Base-by-base conservation (phyloP, 2,888 invertebrate species). In the Palloptera scutellata region DNA sequence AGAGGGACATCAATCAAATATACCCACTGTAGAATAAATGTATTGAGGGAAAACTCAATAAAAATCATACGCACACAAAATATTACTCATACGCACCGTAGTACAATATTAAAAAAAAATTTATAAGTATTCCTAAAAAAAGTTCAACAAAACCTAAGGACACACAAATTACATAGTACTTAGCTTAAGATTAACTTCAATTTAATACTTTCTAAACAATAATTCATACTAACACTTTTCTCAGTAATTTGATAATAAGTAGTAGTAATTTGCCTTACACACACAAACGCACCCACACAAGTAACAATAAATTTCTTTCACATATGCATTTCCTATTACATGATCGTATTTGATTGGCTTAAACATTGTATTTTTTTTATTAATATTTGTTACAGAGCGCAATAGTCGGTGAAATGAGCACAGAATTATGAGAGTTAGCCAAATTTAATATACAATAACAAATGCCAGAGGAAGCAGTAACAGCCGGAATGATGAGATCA, bases 381-480 rank as follows among this genome's bases (percentile, higher is more conserved):
- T 68, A 61, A 65, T 69, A 64, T 48, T 61, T 67, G 42, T 73
- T 79, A 59, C 80, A 85, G 85, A 81, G 81, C 81, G 77, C 85
- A 85, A 83, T 85, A 81, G 83, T 84, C 77, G 87, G 88, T 69
- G 90, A 91, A 86, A 91, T 91, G 90, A 91, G 90, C 84, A 91
- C 90, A 72, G 90, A 91, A 84, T 88, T 91, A 79, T 89, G 82
- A 81, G 82, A 82, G 77, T 81, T 81, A 80, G 81, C 79, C 76
- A 80, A 81, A 80, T 81, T 81, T 77, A 82, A 81, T 82, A 75
- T 78, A 75, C 68, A 68, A 48, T 69, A 70, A 64, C 69, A 72
- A 61, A 64, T 58, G 65, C 70, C 72, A 65, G 10, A 61, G 66
- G 5, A 60, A 43, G 15, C 63, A 67, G 19, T 51, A 51, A 20